Base-by-base conservation (phyloP, 1,140 invertebrate genomes). In the Theocolax elegans region DNA sequence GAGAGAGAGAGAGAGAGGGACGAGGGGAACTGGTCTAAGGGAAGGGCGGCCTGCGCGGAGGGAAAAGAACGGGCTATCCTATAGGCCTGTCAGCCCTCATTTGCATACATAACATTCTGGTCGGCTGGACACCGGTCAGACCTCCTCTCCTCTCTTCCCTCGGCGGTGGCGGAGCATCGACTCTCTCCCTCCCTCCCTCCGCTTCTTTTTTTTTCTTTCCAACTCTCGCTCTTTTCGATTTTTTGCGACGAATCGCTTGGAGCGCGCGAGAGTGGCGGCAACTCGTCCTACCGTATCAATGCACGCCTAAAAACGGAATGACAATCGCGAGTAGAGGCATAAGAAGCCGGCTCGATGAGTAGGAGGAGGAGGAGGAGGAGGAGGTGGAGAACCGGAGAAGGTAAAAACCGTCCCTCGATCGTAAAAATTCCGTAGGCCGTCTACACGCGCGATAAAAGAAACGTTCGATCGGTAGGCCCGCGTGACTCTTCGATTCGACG, bases 71-170 rank as follows among this genome's bases (percentile, higher is more conserved):
- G 71, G 73, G 75, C 62, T 66, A 76, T 73, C 74, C 76, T 79
- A 79, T 79, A 82, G 78, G 81, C 78, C 78, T 79, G 79, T 84
- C 82, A 80, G 78, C 31, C 71, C 77, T 86, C 80, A 85, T 86
- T 86, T 86, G 83, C 84, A 86, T 85, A 84, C 82, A 85, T 84
- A 86, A 85, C 82, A 84, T 85, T 86, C 82, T 84, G 84, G 77
- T 84, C 79, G 82, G 82, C 81, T 83, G 82, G 82, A 82, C 83
- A 82, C 80, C 79, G 81, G 81, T 83, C 81, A 81, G 73, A 80
- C 75, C 75, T 78, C 80, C 79, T 80, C 78, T 72, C 77, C 71
- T 64, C 23, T 19, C 63, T 56, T 48, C 56, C 21, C 63, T 25
- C 27, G 12, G 29, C 42, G 6, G 40, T 40, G 17, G 31, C 35